Conservation (phyloP, 35 echinoderm and acorn worm genomes). For the Anneissia japonica region DNA sequence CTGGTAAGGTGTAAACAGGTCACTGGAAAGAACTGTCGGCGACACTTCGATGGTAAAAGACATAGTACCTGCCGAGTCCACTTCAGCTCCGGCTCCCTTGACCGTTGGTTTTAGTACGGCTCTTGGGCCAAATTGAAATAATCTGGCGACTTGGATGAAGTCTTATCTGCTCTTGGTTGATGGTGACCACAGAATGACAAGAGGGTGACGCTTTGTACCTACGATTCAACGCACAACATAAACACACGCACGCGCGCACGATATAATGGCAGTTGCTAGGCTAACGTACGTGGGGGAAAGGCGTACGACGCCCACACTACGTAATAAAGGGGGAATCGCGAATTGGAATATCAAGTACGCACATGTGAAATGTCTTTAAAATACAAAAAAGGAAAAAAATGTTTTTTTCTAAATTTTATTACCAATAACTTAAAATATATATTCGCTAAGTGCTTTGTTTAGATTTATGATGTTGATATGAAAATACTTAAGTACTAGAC, state of each 20-base stretch:
- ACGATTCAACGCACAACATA: neutral
- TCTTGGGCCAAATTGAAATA: neutral
- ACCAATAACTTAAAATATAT: no score
- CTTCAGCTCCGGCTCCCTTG: constrained; percentile 4
- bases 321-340: no score
- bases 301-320: no score
- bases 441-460: no score
- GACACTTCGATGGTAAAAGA: constrained; percentile 35
- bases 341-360: no score
- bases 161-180: neutral
- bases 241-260: neutral
- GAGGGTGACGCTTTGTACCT: neutral
- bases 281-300: no score
- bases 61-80: neutral
- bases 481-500: no score
- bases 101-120: neutral
- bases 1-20: constrained; percentile 72
- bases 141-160: neutral
- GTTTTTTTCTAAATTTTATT: no score
- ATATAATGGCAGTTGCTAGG: neutral
- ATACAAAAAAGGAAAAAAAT: no score
- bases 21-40: constrained; percentile 77
- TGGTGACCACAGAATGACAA: neutral
- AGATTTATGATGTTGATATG: no score
- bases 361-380: no score